Conservation (phyloP, 2,797 vertebrate genomes). For the Acrocephalus scirpaceus region DNA sequence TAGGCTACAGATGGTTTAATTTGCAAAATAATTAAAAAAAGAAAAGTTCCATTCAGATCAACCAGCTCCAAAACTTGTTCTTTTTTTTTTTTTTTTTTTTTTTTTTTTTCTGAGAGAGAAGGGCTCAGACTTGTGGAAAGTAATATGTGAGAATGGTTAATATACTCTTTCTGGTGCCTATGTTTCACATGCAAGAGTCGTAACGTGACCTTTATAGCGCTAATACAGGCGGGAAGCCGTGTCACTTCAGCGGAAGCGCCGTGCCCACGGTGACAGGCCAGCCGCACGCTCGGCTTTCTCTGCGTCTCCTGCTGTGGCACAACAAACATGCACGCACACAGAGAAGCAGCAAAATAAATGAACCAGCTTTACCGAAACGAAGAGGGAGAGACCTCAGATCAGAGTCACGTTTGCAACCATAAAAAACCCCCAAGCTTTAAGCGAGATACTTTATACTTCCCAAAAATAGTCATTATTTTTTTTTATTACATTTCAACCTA, state of each 20-base stretch:
- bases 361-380: slow-evolving; percentile 23
- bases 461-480: slow-evolving; percentile 58
- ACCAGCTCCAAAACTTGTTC: slow-evolving; percentile 25
- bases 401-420: slow-evolving; percentile 50
- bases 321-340: slow-evolving; percentile 16
- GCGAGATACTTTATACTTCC: slow-evolving; percentile 63
- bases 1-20: slow-evolving; percentile 72
- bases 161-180: slow-evolving; percentile 61
- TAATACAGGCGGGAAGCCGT: not conserved
- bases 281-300: not conserved
- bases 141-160: slow-evolving; percentile 50
- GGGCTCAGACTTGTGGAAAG: slow-evolving; percentile 51
- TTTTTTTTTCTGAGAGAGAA: not conserved
- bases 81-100: not conserved
- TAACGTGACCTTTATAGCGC: slow-evolving; percentile 16
- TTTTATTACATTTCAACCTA: slow-evolving; percentile 70
- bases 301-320: slow-evolving; percentile 13
- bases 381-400: not conserved
- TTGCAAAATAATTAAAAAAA: slow-evolving; percentile 60
- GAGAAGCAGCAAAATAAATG: slow-evolving; percentile 41
- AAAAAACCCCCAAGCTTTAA: slow-evolving; percentile 45
- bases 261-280: not conserved
- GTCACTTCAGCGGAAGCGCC: not conserved
- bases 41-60: slow-evolving; percentile 49
- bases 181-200: slow-evolving; percentile 39